These are phyloP conservation scores for Rhagonycha fulva DNA, from an alignment of 2,888 invertebrate species.

Conservation along the genomic window DNA sequence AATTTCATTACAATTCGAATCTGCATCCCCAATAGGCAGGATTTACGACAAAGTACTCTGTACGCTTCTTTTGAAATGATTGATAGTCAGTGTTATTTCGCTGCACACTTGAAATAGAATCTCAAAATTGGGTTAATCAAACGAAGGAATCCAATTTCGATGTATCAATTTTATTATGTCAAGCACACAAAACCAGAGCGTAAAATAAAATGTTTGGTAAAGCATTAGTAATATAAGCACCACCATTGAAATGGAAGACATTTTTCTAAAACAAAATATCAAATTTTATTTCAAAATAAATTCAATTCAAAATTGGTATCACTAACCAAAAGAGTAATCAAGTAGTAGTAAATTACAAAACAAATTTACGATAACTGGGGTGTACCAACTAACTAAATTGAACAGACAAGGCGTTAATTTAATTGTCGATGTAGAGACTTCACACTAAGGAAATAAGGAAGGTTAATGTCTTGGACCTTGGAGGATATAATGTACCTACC, in stretches of 20 bases:
- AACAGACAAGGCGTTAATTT: background rate
- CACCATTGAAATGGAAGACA: background rate
- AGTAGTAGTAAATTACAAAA: background rate
- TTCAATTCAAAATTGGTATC: background rate
- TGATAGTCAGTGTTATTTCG: background rate
- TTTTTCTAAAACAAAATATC: background rate
- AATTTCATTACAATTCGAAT: no score
- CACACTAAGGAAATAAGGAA: background rate
- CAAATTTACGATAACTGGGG: background rate
- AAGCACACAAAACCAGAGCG: background rate
- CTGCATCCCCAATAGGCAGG: no score
- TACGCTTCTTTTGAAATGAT: no score
- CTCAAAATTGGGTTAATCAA: background rate
- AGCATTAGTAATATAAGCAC: background rate
- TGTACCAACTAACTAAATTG: background rate
- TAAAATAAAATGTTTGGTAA: background rate
- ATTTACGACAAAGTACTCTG: no score
- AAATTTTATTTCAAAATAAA: background rate
- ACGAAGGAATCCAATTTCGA: background rate
- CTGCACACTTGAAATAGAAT: background rate
- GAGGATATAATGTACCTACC: no score
- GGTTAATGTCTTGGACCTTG: no score
- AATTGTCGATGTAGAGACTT: background rate
- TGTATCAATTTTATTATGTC: background rate
- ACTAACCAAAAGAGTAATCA: background rate